Evolutionary conservation across 2,113 vertebrate species (phyloP).

Genomic region (Periophthalmus modestus): DNA sequence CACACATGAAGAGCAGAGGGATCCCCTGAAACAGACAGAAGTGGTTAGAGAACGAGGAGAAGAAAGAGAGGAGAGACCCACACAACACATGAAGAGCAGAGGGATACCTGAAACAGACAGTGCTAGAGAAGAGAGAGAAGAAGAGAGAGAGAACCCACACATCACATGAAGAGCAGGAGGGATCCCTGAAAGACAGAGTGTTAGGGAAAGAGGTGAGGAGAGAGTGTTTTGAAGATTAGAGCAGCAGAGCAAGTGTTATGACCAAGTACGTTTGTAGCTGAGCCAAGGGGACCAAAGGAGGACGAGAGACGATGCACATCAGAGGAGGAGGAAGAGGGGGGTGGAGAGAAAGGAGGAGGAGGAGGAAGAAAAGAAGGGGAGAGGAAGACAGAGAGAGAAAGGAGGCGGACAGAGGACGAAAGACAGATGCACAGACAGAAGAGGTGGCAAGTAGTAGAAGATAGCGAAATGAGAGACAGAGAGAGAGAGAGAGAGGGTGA

Average conservation of each 20-base stretch:
- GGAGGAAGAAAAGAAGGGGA: too few relatives aligned
- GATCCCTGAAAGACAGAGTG: constrained; percentile 24
- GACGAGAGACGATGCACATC: neutral
- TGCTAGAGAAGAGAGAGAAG: neutral
- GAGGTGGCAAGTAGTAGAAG: too few relatives aligned
- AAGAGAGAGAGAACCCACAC: neutral
- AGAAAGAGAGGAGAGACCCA: neutral
- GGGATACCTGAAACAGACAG: too few relatives aligned
- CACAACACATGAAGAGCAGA: too few relatives aligned
- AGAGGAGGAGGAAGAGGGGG: too few relatives aligned
- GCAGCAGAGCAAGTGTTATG: constrained; percentile 1
- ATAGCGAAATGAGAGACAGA: neutral
- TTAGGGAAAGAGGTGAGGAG: neutral
- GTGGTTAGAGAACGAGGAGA: constrained; percentile 5
- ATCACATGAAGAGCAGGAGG: neutral
- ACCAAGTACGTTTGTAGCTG: neutral
- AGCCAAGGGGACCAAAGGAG: neutral
- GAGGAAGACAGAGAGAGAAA: too few relatives aligned
- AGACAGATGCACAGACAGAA: neutral
- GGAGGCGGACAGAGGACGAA: neutral
- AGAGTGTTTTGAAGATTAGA: neutral
- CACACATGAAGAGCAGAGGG: neutral
- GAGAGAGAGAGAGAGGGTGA: too few relatives aligned
- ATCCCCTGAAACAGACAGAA: constrained; percentile 24
- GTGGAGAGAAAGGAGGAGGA: neutral